Conservation (phyloP, 1,140 invertebrate genomes). For the Hycleus cichorii region DNA sequence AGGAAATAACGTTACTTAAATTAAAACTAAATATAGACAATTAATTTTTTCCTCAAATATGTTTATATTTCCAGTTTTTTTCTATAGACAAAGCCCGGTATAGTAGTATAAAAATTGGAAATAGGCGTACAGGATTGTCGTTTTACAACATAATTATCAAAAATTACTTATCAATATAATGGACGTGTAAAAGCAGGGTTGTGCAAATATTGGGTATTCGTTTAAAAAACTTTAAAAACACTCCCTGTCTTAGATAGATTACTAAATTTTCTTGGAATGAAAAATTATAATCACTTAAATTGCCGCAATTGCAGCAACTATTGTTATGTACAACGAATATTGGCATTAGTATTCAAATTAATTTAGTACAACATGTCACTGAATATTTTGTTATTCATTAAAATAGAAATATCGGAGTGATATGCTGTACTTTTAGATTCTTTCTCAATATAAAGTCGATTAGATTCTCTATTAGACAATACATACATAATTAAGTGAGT, state of each 20-base stretch:
- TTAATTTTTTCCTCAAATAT: background rate
- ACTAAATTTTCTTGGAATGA: slow-evolving; percentile 17
- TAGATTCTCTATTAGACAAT: slow-evolving; percentile 5
- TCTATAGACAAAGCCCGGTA: slow-evolving; percentile 25
- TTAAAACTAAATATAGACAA: background rate
- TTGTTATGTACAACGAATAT: slow-evolving; percentile 4
- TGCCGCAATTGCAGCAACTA: background rate
- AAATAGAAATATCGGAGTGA: slow-evolving; percentile 1
- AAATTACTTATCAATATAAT: slow-evolving; percentile 19
- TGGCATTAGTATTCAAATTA: slow-evolving; percentile 2
- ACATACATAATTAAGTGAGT: slow-evolving; percentile 10
- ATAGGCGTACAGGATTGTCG: slow-evolving; percentile 27
- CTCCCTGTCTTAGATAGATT: background rate
- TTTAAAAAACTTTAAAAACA: slow-evolving; percentile 5
- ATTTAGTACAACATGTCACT: background rate
- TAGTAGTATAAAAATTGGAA: slow-evolving; percentile 26
- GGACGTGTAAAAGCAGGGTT: slow-evolving; percentile 26
- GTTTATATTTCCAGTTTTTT: background rate
- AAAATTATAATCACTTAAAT: slow-evolving; percentile 9
- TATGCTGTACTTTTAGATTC: no score
- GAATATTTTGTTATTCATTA: background rate
- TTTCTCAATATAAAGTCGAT: slow-evolving; percentile 4
- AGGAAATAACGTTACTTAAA: background rate
- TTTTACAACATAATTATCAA: slow-evolving; percentile 21
- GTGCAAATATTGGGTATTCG: slow-evolving; percentile 8